A percentile compares a stretch with the other conserved stretches of the same genome.
phyloP scores from a whole-genome alignment of 1,140 invertebrate species.

The Pseudomyrmex sp. region DNA sequence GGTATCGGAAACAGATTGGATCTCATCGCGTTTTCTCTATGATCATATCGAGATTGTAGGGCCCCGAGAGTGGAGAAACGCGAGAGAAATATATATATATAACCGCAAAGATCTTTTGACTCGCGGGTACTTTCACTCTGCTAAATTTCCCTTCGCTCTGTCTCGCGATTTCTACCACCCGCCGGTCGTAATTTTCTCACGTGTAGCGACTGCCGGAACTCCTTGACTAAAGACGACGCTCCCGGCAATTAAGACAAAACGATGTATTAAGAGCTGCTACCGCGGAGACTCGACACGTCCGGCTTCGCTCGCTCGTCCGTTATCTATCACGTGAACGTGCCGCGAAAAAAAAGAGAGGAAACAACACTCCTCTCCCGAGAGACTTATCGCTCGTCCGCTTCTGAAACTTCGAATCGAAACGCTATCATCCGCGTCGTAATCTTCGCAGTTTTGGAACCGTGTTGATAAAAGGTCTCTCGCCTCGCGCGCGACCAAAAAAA shows the following conservation, averaged over 20 bases:
- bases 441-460: neutral
- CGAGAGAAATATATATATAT: too few relatives aligned
- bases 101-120: too few relatives aligned
- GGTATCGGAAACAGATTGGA: neutral
- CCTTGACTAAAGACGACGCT: constrained; percentile 24
- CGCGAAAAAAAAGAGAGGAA: constrained; percentile 26
- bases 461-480: constrained; percentile 11
- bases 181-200: constrained; percentile 31
- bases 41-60: too few relatives aligned
- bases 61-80: too few relatives aligned
- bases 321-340: constrained; percentile 44
- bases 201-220: constrained; percentile 10
- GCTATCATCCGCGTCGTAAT: neutral
- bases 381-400: constrained; percentile 47
- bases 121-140: constrained; percentile 1
- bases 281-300: constrained; percentile 24
- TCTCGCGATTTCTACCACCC: neutral
- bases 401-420: constrained; percentile 7
- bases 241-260: constrained; percentile 46
- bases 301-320: constrained; percentile 18
- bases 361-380: neutral
- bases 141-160: constrained; percentile 30
- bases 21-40: neutral
- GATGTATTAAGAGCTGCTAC: neutral
- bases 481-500: too few relatives aligned